phyloP scores from a whole-genome alignment of 2,888 invertebrate species.

The Timema podura region DNA sequence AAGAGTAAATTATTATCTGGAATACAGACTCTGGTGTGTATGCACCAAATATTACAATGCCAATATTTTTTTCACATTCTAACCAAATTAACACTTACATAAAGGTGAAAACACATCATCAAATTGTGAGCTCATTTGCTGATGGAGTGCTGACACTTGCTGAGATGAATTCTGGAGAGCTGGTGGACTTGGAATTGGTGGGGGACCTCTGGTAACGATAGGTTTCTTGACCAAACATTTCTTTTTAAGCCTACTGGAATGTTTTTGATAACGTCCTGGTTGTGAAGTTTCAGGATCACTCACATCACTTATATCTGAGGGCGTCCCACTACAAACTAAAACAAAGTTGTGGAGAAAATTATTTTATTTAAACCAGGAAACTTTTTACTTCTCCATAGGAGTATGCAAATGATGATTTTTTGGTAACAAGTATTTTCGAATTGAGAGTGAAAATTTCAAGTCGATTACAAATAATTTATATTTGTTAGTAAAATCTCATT shows the following conservation, averaged over 20 bases:
- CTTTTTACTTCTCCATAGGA: neutral
- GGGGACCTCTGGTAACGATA: conserved; percentile 23
- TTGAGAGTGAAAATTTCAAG: too few relatives aligned
- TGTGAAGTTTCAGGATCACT: conserved; percentile 44
- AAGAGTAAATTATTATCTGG: too few relatives aligned
- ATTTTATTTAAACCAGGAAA: neutral
- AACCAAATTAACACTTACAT: neutral
- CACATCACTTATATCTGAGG: conserved; percentile 47
- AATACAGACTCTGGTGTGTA: too few relatives aligned
- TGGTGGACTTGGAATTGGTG: conserved; percentile 21
- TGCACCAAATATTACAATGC: too few relatives aligned
- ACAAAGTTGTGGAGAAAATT: neutral
- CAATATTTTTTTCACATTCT: too few relatives aligned
- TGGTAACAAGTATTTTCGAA: too few relatives aligned
- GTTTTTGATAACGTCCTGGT: conserved; percentile 44
- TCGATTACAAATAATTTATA: too few relatives aligned
- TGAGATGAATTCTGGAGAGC: conserved; percentile 21
- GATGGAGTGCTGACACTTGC: neutral
- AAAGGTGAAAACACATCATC: neutral
- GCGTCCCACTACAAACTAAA: conserved; percentile 37
- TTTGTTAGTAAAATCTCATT: too few relatives aligned
- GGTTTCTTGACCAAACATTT: conserved; percentile 30
- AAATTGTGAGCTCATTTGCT: conserved; percentile 8
- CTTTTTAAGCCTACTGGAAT: conserved; percentile 47
- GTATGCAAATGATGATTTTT: too few relatives aligned